Conservation (phyloP, 2,888 invertebrate genomes). For the Patella caerulea region DNA sequence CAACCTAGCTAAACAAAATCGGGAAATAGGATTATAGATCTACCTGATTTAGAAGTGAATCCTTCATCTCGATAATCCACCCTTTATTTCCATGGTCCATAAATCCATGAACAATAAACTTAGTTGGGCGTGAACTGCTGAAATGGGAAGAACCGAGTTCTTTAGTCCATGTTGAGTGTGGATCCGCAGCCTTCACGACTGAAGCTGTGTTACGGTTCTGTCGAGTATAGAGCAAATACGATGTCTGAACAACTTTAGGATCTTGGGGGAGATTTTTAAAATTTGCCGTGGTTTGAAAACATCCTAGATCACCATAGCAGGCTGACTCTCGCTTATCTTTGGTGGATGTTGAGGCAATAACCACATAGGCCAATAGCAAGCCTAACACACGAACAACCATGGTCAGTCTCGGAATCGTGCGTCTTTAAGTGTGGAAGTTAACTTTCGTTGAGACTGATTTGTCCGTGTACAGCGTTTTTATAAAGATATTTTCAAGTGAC, state of each 20-base stretch:
- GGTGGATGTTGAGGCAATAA: not conserved
- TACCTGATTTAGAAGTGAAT: constrained; percentile 45
- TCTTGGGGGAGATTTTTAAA: constrained; percentile 11
- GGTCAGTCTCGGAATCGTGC: too few species aligned
- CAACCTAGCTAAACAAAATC: too few species aligned
- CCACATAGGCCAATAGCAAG: not conserved
- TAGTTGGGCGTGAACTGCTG: constrained; percentile 29
- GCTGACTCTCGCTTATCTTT: not conserved
- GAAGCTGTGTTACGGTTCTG: not conserved
- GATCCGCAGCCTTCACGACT: constrained; percentile 17
- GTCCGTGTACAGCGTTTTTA: too few species aligned
- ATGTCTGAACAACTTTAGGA: constrained; percentile 22
- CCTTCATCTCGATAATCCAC: constrained; percentile 35
- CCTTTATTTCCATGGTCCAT: constrained; percentile 32
- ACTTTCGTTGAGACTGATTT: too few species aligned
- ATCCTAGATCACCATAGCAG: constrained; percentile 28
- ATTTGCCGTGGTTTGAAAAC: constrained; percentile 20
- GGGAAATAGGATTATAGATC: too few species aligned
- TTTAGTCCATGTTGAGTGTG: not conserved
- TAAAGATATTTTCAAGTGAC: too few species aligned
- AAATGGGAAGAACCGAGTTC: constrained; percentile 14
- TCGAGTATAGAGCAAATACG: constrained; percentile 17
- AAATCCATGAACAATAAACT: constrained; percentile 46
- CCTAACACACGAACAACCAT: not conserved
- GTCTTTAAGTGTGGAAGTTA: too few species aligned